Evolutionary conservation across 2,888 invertebrate species (phyloP), one percentile per base, ranked within the genome.

Genomic region (Balanococcus diminutus): DNA sequence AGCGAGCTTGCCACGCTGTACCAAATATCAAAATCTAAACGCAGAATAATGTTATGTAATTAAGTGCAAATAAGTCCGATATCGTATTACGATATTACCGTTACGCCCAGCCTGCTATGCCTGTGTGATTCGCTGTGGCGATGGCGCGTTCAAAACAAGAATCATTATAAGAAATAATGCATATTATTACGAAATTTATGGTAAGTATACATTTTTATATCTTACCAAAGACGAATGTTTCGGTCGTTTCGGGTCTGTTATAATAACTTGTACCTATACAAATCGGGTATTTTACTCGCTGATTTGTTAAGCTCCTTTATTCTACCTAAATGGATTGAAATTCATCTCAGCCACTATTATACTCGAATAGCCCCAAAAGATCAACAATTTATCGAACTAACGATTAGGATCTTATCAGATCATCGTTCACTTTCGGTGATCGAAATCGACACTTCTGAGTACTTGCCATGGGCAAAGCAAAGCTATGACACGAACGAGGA

Each of bases 81-180:
- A 81, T 81, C 81, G 42, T 81, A 19, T 42, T 81, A 81, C 81
- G 81, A 42, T 81, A 46, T 81, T 46, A 28, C 81, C 81, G 81
- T 81, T 81, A 39, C 81, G 81, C 81, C 81, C 81, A 81, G 81
- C 25, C 81, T 79, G 79, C 79, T 22, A 75, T 32, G 32, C 32
- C 61, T 9, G 28, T 28, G 61, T 25, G 61, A 75, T 75, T 75
- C 75, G 75, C 32, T n/a, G 14, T 42, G n/a, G n/a, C n/a, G n/a
- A n/a, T n/a, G n/a, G n/a, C 51, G 51, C 19, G 51, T 51, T 51
- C 75, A 32, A 75, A 75, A 75, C 75, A 19, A 75, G 75, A 75
- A 75, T 75, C 75, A 75, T 75, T 75, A 32, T 32, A 32, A n/a
- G 67, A 67, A 75, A 32, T 75, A 75, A 75, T 32, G 32, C n/a